Base-by-base conservation (phyloP, 2,113 vertebrate genomes). In the Elephas maximus region DNA sequence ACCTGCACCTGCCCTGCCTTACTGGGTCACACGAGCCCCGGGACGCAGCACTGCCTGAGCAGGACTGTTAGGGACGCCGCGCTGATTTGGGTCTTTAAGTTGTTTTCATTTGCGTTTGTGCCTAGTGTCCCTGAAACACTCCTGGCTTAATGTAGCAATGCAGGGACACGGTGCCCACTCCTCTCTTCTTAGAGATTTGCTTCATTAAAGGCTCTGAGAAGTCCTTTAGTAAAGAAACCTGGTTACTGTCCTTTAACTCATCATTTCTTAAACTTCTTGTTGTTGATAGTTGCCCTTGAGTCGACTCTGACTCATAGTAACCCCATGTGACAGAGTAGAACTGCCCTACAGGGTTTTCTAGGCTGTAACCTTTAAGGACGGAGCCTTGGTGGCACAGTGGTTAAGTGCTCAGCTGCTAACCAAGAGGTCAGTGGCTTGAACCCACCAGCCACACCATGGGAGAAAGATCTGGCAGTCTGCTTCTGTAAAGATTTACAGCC, bases 101-200 rank as follows among this genome's bases (percentile, higher is more conserved):
- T 12, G 0, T 21, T n/a, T 11, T 1, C 12, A 5, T 33, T 41
- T 1, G 63, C 44, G 30, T 73, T 14, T 2, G 0, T 28, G 1
- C 8, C 24, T 0, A 14, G 8, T 20, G 76, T 24, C 0, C 89
- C 18, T 0, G 3, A 1, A 1, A 7, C 63, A 12, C 26, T 14
- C 18, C 73, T 33, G 65, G n/a, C 44, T 17, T 6, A 17, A 0
- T 0, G 1, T 8, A 12, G 23, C 26, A 53, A 69, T 30, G 15
- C 10, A 23, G 14, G 82, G 23, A 51, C 86, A 5, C 44, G 6
- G 48, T 0, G 0, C 44, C 28, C 8, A 26, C 45, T 80, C 21
- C 6, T 30, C 44, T 1, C 69, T 73, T 37, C 17, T 2, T 37
- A 20, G n/a, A 73, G 69, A 21, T n/a, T 71, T n/a, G 11, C 69